These are phyloP conservation scores for Dastarcus helophoroides DNA, from an alignment of 2,888 invertebrate genomes.

Conservation along the genomic window DNA sequence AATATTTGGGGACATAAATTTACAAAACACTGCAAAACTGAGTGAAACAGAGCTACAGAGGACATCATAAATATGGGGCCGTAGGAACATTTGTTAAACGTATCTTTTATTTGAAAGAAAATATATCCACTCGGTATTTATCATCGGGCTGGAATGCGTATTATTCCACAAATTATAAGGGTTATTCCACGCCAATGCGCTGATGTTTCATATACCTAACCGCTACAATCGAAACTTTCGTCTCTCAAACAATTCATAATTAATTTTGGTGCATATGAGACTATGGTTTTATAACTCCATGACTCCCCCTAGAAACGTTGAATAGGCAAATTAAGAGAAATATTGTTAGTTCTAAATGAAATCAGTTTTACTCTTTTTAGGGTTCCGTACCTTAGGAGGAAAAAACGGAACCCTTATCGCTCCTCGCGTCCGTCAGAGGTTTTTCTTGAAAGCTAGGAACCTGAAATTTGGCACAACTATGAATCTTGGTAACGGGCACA, in stretches of 20 bases:
- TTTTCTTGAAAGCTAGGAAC: too few species aligned
- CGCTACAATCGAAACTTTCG: slow-evolving; percentile 21
- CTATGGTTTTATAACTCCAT: too few species aligned
- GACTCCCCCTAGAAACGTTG: too few species aligned
- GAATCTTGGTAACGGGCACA: too few species aligned
- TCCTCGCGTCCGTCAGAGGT: too few species aligned
- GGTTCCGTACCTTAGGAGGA: too few species aligned
- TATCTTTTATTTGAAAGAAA: slow-evolving; percentile 38
- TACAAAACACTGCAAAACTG: slow-evolving; percentile 42
- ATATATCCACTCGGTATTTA: slow-evolving; percentile 37
- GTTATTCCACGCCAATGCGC: slow-evolving; percentile 26
- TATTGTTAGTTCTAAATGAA: too few species aligned
- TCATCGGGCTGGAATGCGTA: slow-evolving; percentile 35
- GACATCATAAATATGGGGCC: slow-evolving; percentile 36
- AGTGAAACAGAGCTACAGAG: slow-evolving; percentile 32
- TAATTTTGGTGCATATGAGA: slow-evolving; percentile 12
- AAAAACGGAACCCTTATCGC: too few species aligned
- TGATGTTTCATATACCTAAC: slow-evolving; percentile 29
- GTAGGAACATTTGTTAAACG: slow-evolving; percentile 40
- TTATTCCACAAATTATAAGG: slow-evolving; percentile 22
- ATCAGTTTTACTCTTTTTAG: too few species aligned
- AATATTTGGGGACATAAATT: slow-evolving; percentile 46
- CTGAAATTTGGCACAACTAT: too few species aligned
- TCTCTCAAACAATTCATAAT: too few species aligned
- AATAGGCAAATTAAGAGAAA: too few species aligned